Evolutionary conservation across 2,797 vertebrate genomes (phyloP).

Genomic region (Pogoniulus pusillus): DNA sequence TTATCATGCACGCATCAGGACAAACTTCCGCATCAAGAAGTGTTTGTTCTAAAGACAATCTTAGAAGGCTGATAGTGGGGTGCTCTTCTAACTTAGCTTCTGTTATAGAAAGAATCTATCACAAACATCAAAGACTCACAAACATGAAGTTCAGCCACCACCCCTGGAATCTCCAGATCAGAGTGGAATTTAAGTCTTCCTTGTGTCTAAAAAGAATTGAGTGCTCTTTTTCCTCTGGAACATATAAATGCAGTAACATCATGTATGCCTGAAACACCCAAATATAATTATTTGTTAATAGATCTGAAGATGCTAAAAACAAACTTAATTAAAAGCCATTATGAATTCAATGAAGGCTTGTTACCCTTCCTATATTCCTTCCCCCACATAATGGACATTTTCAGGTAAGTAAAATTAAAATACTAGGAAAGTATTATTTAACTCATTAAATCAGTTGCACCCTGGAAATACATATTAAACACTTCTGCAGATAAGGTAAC

Average conservation of each 20-base stretch:
- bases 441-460: not conserved
- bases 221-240: not conserved
- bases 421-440: not conserved
- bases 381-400: not conserved
- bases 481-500: not conserved
- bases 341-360: not conserved
- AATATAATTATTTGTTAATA: not conserved
- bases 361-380: not conserved
- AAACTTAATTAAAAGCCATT: not conserved
- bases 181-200: not conserved
- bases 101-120: not conserved
- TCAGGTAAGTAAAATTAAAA: not conserved
- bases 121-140: not conserved
- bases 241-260: not conserved
- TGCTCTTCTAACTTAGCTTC: not conserved
- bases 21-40: not conserved
- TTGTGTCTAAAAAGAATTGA: not conserved
- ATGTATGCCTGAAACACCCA: not conserved
- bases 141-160: not conserved
- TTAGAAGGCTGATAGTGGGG: not conserved
- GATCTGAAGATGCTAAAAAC: not conserved
- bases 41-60: not conserved
- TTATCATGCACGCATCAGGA: not conserved
- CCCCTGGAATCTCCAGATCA: not conserved
- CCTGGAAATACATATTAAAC: not conserved